Percentiles rank a stretch among this genome's conserved stretches.
These are phyloP conservation scores for Sinocyclocheilus rhinocerous DNA, from an alignment of 2,113 vertebrate species.

Conservation along the genomic window DNA sequence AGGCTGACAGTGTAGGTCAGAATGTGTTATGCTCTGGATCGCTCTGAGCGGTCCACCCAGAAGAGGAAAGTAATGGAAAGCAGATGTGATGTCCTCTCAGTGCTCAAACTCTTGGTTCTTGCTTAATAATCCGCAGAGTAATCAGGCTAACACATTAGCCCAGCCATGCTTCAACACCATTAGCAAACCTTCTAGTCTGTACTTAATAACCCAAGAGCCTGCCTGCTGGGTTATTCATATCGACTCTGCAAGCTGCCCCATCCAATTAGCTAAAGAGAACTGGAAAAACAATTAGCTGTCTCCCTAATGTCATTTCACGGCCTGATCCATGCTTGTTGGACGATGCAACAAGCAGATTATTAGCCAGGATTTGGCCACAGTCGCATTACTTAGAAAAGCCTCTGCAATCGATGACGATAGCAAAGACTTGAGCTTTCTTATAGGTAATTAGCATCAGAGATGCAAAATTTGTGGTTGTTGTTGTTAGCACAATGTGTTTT, in stretches of 20 bases:
- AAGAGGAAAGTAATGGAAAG: slow-evolving; percentile 43
- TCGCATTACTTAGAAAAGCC: slow-evolving; percentile 28
- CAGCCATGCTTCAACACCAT: slow-evolving; percentile 14
- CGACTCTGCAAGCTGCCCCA: slow-evolving; percentile 18
- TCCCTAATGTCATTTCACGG: slow-evolving; percentile 22
- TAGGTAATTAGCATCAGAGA: not conserved
- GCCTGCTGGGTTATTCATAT: slow-evolving; percentile 29
- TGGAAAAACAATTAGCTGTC: slow-evolving; percentile 45
- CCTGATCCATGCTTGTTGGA: slow-evolving; percentile 1
- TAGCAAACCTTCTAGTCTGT: not conserved
- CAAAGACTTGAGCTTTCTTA: not conserved
- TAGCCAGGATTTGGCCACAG: not conserved
- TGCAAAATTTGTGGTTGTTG: not conserved
- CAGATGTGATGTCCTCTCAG: slow-evolving; percentile 38
- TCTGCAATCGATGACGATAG: slow-evolving; percentile 38
- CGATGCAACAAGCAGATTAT: slow-evolving; percentile 18
- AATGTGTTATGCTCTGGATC: slow-evolving; percentile 26
- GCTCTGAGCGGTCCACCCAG: slow-evolving; percentile 9
- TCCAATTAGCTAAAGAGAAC: slow-evolving; percentile 39
- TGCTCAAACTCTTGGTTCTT: slow-evolving; percentile 8
- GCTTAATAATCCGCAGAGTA: slow-evolving; percentile 1
- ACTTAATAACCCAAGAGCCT: slow-evolving; percentile 14
- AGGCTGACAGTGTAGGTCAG: not conserved
- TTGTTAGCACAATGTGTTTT: not conserved
- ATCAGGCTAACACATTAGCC: slow-evolving; percentile 28